Percentiles rank a stretch among this genome's conserved stretches.
phyloP scores from a whole-genome alignment of 2,797 vertebrate genomes.

The Catostomus latipinnis region DNA sequence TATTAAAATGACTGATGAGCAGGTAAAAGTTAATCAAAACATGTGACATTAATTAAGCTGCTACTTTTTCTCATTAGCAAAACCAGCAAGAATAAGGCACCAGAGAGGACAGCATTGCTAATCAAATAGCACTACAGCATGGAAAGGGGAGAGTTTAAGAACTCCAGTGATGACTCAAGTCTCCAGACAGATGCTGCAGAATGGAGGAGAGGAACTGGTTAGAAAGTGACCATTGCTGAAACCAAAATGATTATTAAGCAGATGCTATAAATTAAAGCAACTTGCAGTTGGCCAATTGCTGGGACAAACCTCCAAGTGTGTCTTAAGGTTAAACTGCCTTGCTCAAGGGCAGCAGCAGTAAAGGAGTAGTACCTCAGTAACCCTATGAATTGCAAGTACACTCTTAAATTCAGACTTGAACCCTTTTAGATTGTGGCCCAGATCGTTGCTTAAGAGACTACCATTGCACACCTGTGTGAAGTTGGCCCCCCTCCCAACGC shows the following conservation, averaged over 20 bases:
- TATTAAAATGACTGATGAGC: slow-evolving; percentile 12
- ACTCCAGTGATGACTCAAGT: slow-evolving; percentile 8
- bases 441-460: background rate
- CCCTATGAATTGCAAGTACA: background rate
- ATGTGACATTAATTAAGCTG: background rate
- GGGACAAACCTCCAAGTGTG: slow-evolving; percentile 9
- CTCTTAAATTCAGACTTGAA: background rate
- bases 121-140: slow-evolving; percentile 13
- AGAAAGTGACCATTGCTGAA: slow-evolving; percentile 30
- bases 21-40: too few relatives aligned
- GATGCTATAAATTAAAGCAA: slow-evolving; percentile 8
- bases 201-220: slow-evolving; percentile 45
- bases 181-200: slow-evolving; percentile 40
- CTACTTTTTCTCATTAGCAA: too few relatives aligned
- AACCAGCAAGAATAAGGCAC: background rate
- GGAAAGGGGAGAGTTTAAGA: slow-evolving; percentile 29
- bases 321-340: background rate
- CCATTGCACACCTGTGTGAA: too few relatives aligned
- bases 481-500: too few relatives aligned
- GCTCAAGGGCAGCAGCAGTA: background rate
- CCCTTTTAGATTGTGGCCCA: background rate
- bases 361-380: background rate
- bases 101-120: slow-evolving; percentile 13
- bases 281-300: background rate
- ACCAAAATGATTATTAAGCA: slow-evolving; percentile 26